Evolutionary conservation across 1,140 invertebrate genomes (phyloP).

Genomic region (Anagrus nilaparvatae): DNA sequence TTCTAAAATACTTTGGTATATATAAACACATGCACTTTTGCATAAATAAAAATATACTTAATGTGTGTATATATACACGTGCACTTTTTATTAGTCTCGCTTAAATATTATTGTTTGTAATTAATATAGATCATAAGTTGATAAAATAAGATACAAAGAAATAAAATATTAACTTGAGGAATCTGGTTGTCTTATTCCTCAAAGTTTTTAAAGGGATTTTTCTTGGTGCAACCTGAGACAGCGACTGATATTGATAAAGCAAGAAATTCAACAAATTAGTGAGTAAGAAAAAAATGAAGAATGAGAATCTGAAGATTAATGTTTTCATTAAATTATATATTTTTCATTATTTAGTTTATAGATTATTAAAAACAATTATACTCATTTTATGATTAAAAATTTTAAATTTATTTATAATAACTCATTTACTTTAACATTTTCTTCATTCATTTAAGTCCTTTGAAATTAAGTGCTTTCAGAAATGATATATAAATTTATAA

Average conservation of each 20-base stretch:
- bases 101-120: no score
- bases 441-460: constrained; percentile 3
- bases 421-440: background rate
- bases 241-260: constrained; percentile 8
- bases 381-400: constrained; percentile 25
- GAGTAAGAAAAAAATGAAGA: constrained; percentile 18
- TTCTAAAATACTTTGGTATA: no score
- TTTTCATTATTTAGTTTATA: constrained; percentile 2
- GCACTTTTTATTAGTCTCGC: no score
- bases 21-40: no score
- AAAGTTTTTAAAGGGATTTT: constrained; percentile 14
- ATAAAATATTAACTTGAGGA: constrained; percentile 12
- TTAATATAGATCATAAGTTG: no score
- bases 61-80: no score
- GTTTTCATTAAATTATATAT: constrained; percentile 1
- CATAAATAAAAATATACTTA: no score
- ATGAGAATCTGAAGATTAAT: constrained; percentile 13
- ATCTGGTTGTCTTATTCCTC: constrained; percentile 17
- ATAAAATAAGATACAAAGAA: no score
- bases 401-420: constrained; percentile 7
- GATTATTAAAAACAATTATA: constrained; percentile 15
- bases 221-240: constrained; percentile 15
- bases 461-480: constrained; percentile 4
- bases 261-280: constrained; percentile 15
- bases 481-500: constrained; percentile 8